Evolutionary conservation across 2,113 vertebrate species (phyloP).

Genomic region (Mormyrus lacerda): DNA sequence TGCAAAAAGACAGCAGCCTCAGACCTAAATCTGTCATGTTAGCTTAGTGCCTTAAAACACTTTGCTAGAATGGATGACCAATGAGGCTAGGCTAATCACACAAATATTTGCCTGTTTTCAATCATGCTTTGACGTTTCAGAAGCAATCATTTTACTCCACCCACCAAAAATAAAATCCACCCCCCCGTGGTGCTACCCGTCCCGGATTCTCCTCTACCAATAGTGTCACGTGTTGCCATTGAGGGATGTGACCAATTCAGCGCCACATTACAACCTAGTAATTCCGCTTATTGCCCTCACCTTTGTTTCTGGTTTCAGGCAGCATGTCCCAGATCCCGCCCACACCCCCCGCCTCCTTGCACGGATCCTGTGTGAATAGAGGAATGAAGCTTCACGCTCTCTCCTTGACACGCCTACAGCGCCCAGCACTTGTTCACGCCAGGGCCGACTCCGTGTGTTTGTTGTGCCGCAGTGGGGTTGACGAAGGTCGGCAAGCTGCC

Average conservation of each 20-base stretch:
- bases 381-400: background rate
- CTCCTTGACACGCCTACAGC: background rate
- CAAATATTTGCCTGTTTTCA: background rate
- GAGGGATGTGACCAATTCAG: background rate
- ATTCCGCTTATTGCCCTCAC: background rate
- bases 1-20: background rate
- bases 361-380: background rate
- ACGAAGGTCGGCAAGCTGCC: background rate
- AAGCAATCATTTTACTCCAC: background rate
- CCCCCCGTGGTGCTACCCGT: background rate
- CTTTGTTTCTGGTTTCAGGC: background rate
- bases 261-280: background rate
- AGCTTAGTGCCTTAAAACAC: background rate
- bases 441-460: background rate
- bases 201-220: background rate
- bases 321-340: background rate
- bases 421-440: background rate
- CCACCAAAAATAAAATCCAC: background rate
- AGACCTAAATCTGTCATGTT: slow-evolving; percentile 31
- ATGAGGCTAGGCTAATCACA: background rate
- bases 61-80: background rate
- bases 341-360: background rate
- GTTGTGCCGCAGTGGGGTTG: background rate
- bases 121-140: background rate
- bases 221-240: background rate